Evolutionary conservation across 2,888 invertebrate species (phyloP).

Genomic region (Heliconius ismenius): DNA sequence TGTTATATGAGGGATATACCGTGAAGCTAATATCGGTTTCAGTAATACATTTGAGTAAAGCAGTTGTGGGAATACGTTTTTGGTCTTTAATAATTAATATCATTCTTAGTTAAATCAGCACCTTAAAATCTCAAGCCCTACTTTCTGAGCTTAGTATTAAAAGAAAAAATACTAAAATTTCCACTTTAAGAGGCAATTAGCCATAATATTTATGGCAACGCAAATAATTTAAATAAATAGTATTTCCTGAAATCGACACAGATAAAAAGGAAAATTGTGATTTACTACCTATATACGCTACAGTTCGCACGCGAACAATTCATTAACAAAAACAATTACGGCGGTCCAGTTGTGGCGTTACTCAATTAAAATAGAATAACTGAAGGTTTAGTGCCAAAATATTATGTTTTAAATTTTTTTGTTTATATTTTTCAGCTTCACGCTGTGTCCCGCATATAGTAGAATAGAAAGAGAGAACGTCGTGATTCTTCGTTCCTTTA

Average conservation of each 20-base stretch:
- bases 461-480: not conserved
- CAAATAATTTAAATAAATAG: slow-evolving; percentile 17
- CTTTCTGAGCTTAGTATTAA: not conserved
- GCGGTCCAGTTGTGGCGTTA: slow-evolving; percentile 38
- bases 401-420: not conserved
- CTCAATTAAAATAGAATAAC: slow-evolving; percentile 43
- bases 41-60: not conserved
- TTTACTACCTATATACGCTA: slow-evolving; percentile 26
- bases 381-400: slow-evolving; percentile 15
- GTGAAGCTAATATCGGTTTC: not conserved
- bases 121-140: not conserved
- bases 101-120: not conserved
- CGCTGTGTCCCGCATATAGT: not conserved
- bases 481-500: no score
- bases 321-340: slow-evolving; percentile 47
- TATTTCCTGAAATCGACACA: slow-evolving; percentile 27
- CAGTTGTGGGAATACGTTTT: not conserved
- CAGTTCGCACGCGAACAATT: slow-evolving; percentile 38
- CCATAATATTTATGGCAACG: slow-evolving; percentile 8
- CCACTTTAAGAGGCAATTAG: slow-evolving; percentile 16
- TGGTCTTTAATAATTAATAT: no score
- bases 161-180: not conserved
- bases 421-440: no score
- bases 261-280: slow-evolving; percentile 28
- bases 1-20: not conserved